A percentile compares a stretch with the other conserved stretches of the same genome.
phyloP scores from a whole-genome alignment of 1,140 invertebrate species.

The Lepidurus couesii region DNA sequence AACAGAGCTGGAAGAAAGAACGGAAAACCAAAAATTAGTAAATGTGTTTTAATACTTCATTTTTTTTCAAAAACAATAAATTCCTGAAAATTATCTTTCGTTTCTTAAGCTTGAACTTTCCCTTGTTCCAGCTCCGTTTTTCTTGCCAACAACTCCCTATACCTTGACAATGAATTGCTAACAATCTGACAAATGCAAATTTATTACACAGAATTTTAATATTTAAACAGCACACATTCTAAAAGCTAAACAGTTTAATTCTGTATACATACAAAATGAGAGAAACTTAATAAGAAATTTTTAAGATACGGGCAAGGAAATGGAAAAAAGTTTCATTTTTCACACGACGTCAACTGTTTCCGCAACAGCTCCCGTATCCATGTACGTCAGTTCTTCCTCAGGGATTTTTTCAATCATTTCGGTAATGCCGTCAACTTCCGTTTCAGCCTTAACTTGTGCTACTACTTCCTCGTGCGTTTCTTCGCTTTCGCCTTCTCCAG shows the following conservation, averaged over 20 bases:
- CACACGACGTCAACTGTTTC: slow-evolving; percentile 2
- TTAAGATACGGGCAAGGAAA: not conserved
- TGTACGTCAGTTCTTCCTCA: not conserved
- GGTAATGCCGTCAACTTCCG: not conserved
- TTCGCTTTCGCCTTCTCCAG: not conserved
- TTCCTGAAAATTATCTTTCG: too few species aligned
- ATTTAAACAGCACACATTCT: slow-evolving; percentile 5
- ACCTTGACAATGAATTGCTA: not conserved
- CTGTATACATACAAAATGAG: not conserved
- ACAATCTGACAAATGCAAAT: not conserved
- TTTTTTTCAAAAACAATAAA: too few species aligned
- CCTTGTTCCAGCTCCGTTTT: slow-evolving; percentile 15
- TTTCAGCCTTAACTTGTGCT: not conserved
- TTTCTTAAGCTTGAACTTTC: not conserved
- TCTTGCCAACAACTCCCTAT: not conserved
- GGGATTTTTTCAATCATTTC: not conserved
- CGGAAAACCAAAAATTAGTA: slow-evolving; percentile 9
- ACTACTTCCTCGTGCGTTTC: slow-evolving; percentile 29
- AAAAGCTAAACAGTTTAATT: not conserved
- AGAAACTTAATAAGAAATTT: not conserved
- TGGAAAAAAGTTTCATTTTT: not conserved
- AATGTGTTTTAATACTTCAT: not conserved
- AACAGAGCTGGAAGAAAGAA: slow-evolving; percentile 11
- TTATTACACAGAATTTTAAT: not conserved
- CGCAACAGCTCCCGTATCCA: not conserved